These are phyloP conservation scores for Orientallactaga bullata DNA, from an alignment of 2,113 vertebrate species.

Conservation along the genomic window DNA sequence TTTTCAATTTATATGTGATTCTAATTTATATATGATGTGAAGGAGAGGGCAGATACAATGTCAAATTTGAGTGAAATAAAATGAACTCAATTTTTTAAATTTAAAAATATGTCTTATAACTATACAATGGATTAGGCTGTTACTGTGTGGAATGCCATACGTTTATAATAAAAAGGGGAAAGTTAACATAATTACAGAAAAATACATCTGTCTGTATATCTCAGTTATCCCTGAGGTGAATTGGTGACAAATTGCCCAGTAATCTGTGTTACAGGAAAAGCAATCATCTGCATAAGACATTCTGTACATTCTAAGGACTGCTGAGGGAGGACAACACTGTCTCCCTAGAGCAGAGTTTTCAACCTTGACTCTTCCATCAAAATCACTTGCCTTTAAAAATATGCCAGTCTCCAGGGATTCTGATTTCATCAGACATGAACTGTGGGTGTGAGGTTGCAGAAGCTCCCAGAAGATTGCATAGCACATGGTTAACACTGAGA, in stretches of 20 bases:
- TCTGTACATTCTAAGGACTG: background rate
- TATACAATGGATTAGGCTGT: background rate
- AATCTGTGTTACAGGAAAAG: background rate
- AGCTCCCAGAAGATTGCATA: background rate
- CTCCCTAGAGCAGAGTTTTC: background rate
- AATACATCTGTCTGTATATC: background rate
- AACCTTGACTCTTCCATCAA: background rate
- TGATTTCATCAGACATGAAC: background rate
- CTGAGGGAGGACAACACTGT: background rate
- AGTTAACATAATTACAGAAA: background rate
- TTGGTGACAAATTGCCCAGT: background rate
- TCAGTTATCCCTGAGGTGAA: background rate
- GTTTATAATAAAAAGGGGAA: background rate
- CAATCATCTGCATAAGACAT: background rate
- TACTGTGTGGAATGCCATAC: background rate
- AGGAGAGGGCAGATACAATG: background rate
- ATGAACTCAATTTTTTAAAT: constrained; percentile 22
- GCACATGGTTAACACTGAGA: background rate
- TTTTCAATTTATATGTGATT: background rate
- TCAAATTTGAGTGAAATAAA: constrained; percentile 7
- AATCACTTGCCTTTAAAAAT: constrained; percentile 28
- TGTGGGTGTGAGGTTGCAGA: background rate
- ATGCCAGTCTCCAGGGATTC: background rate
- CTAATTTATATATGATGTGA: constrained; percentile 12
- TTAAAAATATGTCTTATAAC: background rate